A percentile compares a stretch with the other conserved stretches of the same genome.
These are phyloP conservation scores for Schlechtendalia chinensis DNA, from an alignment of 1,140 invertebrate genomes.

Conservation along the genomic window DNA sequence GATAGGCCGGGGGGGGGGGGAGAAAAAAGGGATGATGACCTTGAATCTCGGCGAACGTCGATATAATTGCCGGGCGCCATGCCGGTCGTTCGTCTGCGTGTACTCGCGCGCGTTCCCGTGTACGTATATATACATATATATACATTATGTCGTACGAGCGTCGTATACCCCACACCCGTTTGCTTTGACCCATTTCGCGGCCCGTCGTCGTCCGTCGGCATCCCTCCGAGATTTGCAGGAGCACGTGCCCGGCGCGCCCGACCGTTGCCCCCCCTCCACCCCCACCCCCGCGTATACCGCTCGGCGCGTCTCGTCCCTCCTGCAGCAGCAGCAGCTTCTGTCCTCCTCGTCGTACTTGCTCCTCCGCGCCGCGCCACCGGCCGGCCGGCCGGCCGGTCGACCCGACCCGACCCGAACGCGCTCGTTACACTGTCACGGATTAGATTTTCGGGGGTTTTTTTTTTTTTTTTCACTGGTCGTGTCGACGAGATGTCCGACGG, in stretches of 20 bases:
- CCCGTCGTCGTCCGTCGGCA: neutral
- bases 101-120: neutral
- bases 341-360: too few species aligned
- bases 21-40: neutral
- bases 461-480: too few species aligned
- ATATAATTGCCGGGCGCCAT: constrained; percentile 48
- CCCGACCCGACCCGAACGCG: too few species aligned
- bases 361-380: too few species aligned
- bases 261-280: neutral
- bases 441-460: too few species aligned
- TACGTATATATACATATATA: too few species aligned
- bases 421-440: neutral
- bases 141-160: neutral
- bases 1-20: too few species aligned
- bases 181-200: constrained; percentile 44
- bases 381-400: too few species aligned
- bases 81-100: constrained; percentile 39
- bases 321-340: too few species aligned
- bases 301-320: neutral
- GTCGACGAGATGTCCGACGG: too few species aligned
- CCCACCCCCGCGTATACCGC: neutral
- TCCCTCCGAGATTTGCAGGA: constrained; percentile 25
- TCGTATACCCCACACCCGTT: constrained; percentile 25
- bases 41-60: constrained; percentile 43
- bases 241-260: constrained; percentile 7